Evolutionary conservation across 2,888 invertebrate species (phyloP).

Genomic region (Colletes collaris): DNA sequence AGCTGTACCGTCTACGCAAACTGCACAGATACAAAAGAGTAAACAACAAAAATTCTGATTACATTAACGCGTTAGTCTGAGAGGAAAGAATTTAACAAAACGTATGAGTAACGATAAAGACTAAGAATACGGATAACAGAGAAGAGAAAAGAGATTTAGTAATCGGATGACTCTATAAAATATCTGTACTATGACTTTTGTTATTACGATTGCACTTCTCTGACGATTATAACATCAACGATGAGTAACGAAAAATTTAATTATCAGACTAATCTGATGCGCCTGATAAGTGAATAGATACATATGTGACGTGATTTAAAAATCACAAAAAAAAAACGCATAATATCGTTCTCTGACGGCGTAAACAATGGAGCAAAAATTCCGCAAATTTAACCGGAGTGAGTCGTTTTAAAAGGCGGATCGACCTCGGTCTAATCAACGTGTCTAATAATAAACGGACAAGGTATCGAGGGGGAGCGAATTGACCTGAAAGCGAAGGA

Average conservation of each 20-base stretch:
- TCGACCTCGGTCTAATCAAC: not conserved
- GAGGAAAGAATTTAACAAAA: no score
- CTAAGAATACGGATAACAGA: no score
- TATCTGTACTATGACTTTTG: not conserved
- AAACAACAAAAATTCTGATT: no score
- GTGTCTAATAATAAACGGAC: conserved; percentile 28
- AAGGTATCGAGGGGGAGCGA: conserved; percentile 19
- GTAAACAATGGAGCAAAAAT: not conserved
- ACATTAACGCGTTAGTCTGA: no score
- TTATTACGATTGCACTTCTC: not conserved
- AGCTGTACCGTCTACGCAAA: no score
- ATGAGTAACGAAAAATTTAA: not conserved
- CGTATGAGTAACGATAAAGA: no score
- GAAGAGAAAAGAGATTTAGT: not conserved
- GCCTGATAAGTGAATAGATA: not conserved
- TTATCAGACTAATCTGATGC: not conserved
- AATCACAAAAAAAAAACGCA: not conserved
- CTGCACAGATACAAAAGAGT: no score
- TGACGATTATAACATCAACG: not conserved
- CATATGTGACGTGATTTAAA: not conserved
- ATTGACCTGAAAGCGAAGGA: conserved; percentile 34
- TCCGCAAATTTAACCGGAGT: not conserved
- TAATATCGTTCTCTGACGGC: no score
- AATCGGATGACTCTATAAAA: no score
- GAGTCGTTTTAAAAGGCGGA: not conserved